Evolutionary conservation across 2,888 invertebrate genomes (phyloP).

Genomic region (Schizaphis graminum): DNA sequence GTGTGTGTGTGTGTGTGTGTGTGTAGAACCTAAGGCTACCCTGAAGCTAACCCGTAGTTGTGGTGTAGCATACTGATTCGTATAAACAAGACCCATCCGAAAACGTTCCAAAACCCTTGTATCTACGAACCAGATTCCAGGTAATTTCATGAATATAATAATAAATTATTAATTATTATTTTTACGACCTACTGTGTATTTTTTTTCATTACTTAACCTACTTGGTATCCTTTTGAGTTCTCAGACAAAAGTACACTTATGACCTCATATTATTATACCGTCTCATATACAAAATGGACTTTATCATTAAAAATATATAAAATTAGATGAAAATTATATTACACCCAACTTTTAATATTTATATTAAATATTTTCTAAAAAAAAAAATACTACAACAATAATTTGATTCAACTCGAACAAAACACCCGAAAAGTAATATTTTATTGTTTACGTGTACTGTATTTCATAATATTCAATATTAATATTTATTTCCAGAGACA

Average conservation of each 20-base stretch:
- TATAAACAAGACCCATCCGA: neutral
- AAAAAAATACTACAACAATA: neutral
- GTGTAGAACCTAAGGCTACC: neutral
- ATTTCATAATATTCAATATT: neutral
- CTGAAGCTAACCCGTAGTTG: neutral
- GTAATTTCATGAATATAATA: neutral
- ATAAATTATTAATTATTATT: neutral
- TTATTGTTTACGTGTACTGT: neutral
- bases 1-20: neutral
- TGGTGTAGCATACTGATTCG: neutral
- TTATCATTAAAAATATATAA: neutral
- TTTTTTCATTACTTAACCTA: neutral
- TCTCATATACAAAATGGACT: neutral
- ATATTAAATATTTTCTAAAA: neutral
- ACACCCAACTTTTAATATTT: neutral
- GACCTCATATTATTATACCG: neutral
- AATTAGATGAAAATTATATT: neutral
- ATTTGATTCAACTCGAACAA: neutral
- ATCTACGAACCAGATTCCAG: neutral
- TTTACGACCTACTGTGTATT: neutral
- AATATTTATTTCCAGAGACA: neutral
- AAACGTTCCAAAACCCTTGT: neutral
- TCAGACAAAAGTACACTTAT: neutral
- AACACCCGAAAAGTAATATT: neutral
- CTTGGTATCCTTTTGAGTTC: neutral